Conservation (phyloP, 2,113 vertebrate genomes). For the Cebidichthys violaceus region DNA sequence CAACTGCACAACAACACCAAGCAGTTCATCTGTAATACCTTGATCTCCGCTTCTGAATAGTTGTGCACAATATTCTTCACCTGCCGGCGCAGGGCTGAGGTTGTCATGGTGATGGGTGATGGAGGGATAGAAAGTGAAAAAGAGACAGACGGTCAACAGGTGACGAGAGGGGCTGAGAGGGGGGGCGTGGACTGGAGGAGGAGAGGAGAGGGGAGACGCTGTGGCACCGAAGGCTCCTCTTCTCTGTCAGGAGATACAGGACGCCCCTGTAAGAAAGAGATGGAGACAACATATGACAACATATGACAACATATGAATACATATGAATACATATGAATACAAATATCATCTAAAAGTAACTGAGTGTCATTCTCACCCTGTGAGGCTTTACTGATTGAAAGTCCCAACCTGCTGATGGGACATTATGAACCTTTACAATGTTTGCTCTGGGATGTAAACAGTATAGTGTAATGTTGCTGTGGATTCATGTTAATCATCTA, state of each 20-base stretch:
- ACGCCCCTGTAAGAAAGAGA: conserved; percentile 53
- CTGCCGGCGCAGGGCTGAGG: conserved; percentile 94
- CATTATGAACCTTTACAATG: not conserved
- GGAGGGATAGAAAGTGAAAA: conserved; percentile 32
- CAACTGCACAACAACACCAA: not conserved
- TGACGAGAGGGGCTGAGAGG: conserved; percentile 18
- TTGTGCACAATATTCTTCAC: conserved; percentile 99
- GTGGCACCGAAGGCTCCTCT: conserved; percentile 53
- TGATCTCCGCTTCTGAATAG: conserved; percentile 96
- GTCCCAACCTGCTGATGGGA: not conserved
- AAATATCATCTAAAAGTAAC: not conserved
- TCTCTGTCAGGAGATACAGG: conserved; percentile 54
- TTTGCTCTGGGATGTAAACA: not conserved
- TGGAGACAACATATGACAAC: not conserved
- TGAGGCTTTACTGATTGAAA: not conserved
- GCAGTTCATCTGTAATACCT: conserved; percentile 79
- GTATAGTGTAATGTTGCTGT: not conserved
- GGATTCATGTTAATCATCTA: not conserved
- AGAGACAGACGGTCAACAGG: conserved; percentile 44
- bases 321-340: not conserved
- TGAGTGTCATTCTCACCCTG: not conserved
- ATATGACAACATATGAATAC: not conserved
- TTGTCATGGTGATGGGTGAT: conserved; percentile 88
- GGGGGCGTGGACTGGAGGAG: conserved; percentile 5
- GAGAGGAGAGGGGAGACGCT: conserved; percentile 39